Conservation (phyloP, 35 echinoderm and acorn worm species). For the Lytechinus variegatus region DNA sequence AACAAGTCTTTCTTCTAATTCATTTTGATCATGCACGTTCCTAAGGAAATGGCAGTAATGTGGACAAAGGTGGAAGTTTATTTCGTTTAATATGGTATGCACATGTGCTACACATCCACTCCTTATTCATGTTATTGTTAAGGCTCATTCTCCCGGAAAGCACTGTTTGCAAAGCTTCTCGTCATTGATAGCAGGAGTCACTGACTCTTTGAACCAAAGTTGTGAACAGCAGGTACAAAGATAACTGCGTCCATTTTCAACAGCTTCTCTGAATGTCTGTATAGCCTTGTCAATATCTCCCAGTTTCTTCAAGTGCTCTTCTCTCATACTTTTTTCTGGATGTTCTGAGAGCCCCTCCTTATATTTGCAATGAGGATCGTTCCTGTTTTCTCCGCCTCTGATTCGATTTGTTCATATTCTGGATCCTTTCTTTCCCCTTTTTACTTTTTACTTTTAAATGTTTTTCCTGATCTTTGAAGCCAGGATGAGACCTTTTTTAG, state of each 20-base stretch:
- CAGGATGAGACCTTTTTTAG: conserved; percentile 6
- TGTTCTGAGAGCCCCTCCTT: conserved; percentile 21
- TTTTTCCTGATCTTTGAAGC: conserved; percentile 27
- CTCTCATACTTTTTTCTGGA: conserved; percentile 22
- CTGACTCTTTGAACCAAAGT: conserved; percentile 40
- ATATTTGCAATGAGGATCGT: neutral
- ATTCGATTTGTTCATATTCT: conserved; percentile 24
- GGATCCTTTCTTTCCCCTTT: neutral
- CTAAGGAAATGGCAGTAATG: no score
- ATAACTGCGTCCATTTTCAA: conserved; percentile 17
- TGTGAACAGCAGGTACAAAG: conserved; percentile 25
- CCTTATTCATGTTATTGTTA: neutral
- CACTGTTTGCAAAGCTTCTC: conserved; percentile 28
- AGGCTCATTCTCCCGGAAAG: conserved; percentile 25
- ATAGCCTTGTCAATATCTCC: conserved; percentile 31
- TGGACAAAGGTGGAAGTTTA: no score
- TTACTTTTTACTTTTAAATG: neutral
- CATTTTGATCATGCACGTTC: no score
- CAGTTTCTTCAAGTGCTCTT: conserved; percentile 30
- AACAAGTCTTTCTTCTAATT: no score
- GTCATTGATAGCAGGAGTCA: conserved; percentile 40
- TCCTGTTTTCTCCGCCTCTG: neutral
- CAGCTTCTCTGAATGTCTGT: conserved; percentile 26
- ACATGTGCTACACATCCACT: no score
- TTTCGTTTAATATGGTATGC: no score